A percentile compares a stretch with the other conserved stretches of the same genome.
These are phyloP conservation scores for Riparia riparia DNA, from an alignment of 2,113 vertebrate species.

Conservation along the genomic window DNA sequence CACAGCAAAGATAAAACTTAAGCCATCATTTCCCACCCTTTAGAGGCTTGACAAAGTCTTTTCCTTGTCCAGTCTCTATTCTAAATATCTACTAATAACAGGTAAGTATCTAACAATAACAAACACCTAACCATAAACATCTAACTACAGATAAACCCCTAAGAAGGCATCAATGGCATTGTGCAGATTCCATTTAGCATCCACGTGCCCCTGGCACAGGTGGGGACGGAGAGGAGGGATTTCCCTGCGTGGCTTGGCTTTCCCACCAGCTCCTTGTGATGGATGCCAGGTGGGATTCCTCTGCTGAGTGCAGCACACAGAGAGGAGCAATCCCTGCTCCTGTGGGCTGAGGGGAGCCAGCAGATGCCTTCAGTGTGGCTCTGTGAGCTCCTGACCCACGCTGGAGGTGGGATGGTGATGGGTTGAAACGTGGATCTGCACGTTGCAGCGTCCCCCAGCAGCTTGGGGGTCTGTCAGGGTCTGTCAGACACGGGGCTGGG, in stretches of 20 bases:
- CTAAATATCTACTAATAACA: not conserved
- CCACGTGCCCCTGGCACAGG: rapidly evolving
- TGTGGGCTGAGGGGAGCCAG: not conserved
- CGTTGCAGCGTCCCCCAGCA: not conserved
- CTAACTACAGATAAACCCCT: not conserved
- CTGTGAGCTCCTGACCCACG: not conserved
- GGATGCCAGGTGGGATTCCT: not conserved
- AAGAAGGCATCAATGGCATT: not conserved
- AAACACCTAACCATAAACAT: not conserved
- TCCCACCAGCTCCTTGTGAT: not conserved
- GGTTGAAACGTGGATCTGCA: not conserved
- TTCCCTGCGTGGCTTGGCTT: not conserved
- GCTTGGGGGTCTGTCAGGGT: not conserved
- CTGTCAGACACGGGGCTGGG: not conserved
- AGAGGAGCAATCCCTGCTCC: not conserved
- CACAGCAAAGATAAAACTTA: not conserved
- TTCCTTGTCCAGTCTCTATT: not conserved
- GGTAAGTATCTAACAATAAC: not conserved
- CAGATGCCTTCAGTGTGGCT: not conserved
- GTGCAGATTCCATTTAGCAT: not conserved
- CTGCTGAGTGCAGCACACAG: not conserved
- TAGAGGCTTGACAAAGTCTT: not conserved
- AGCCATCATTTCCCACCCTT: not conserved
- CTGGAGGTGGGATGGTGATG: not conserved
- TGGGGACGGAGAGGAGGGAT: not conserved